phyloP scores from a whole-genome alignment of 2,113 vertebrate genomes.

The Siphamia tubifer region DNA sequence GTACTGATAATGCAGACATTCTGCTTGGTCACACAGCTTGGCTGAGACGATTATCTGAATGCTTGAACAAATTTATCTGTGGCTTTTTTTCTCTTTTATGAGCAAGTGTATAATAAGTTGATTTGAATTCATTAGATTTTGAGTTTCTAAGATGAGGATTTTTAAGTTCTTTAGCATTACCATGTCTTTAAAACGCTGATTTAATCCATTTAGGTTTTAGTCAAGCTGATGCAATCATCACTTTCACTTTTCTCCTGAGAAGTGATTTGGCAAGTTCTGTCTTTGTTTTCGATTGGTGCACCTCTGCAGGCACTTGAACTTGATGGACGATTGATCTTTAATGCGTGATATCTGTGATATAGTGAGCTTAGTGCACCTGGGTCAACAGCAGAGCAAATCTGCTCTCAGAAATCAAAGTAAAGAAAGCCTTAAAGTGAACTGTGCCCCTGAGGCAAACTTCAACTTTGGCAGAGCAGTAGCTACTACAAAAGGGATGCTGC shows the following conservation, averaged over 20 bases:
- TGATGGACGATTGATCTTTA: conserved; percentile 24
- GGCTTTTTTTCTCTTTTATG: neutral
- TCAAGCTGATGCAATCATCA: neutral
- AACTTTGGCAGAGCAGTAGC: conserved; percentile 25
- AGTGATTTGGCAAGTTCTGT: neutral
- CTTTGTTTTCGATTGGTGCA: neutral
- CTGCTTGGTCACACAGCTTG: conserved; percentile 49
- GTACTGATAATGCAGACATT: conserved; percentile 54
- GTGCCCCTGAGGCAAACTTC: conserved; percentile 55
- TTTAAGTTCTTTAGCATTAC: too few relatives aligned
- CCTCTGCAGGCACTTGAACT: too few relatives aligned
- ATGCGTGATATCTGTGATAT: conserved; percentile 8
- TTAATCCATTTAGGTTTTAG: neutral
- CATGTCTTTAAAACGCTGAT: neutral
- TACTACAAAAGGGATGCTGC: conserved; percentile 58
- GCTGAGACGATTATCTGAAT: conserved; percentile 44
- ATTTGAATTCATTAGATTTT: neutral
- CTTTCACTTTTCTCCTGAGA: neutral
- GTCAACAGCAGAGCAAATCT: conserved; percentile 43
- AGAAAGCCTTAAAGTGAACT: conserved; percentile 45
- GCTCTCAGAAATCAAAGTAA: conserved; percentile 49
- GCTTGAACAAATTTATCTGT: conserved; percentile 22
- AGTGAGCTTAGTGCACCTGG: conserved; percentile 3
- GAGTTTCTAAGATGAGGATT: too few relatives aligned
- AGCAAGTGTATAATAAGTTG: neutral